These are phyloP conservation scores for Agapornis roseicollis DNA, from an alignment of 2,113 vertebrate species.

Conservation along the genomic window DNA sequence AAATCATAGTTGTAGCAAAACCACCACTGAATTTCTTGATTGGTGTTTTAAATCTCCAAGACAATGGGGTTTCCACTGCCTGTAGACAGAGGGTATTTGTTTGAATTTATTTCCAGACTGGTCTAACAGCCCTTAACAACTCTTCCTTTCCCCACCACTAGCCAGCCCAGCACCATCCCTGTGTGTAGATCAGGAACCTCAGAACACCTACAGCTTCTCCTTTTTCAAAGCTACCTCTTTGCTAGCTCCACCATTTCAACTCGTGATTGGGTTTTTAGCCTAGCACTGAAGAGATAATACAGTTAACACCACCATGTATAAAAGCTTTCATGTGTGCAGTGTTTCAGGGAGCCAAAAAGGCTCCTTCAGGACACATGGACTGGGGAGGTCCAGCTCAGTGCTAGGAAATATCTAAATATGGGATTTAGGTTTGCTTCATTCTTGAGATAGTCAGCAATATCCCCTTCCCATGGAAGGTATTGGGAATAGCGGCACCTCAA, in stretches of 20 bases:
- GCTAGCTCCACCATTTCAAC: neutral
- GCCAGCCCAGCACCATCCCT: neutral
- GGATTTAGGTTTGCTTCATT: neutral
- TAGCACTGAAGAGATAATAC: neutral
- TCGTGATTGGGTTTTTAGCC: neutral
- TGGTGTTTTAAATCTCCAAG: neutral
- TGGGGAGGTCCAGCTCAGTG: neutral
- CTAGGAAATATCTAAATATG: neutral
- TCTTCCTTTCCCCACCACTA: neutral
- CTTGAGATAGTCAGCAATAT: neutral
- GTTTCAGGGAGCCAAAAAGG: neutral
- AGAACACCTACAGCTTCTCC: neutral
- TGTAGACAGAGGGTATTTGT: neutral
- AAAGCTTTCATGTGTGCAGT: neutral
- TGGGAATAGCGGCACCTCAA: neutral
- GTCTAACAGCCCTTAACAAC: neutral
- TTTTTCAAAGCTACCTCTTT: neutral
- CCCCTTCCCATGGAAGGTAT: neutral
- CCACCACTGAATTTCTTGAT: neutral
- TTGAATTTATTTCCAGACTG: neutral
- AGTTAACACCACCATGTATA: neutral
- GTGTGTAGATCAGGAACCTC: neutral
- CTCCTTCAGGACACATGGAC: accelerated
- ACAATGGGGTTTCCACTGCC: neutral
- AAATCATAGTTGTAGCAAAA: conserved; percentile 3